Conservation (phyloP, 2,113 vertebrate genomes). For the Caloenas nicobarica region DNA sequence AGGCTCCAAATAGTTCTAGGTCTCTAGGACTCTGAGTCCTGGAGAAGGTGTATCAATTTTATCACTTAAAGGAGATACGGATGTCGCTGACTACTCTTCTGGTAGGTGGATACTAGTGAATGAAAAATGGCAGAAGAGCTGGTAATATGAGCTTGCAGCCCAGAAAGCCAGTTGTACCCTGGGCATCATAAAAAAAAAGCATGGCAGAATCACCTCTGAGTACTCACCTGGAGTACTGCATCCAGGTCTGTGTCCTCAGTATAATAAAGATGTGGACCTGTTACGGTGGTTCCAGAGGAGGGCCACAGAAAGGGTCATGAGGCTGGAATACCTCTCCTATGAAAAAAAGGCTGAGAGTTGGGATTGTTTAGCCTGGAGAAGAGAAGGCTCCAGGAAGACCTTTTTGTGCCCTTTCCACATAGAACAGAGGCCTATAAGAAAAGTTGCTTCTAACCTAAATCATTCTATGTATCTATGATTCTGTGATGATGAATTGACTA, state of each 20-base stretch:
- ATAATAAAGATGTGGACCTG: not conserved
- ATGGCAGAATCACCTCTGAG: not conserved
- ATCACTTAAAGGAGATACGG: not conserved
- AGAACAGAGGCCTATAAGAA: not conserved
- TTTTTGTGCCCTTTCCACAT: not conserved
- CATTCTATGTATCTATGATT: not conserved
- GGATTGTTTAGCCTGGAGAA: not conserved
- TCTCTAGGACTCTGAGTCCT: not conserved
- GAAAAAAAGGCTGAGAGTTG: not conserved
- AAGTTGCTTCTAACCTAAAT: not conserved
- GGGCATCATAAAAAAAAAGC: not conserved
- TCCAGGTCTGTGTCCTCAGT: not conserved
- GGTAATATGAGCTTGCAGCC: rapidly evolving
- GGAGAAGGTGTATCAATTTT: not conserved
- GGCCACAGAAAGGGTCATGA: not conserved
- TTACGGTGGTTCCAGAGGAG: not conserved
- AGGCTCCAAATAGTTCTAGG: not conserved
- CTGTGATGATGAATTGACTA: not conserved
- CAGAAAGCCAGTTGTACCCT: not conserved
- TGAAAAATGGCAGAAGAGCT: not conserved
- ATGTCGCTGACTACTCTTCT: not conserved
- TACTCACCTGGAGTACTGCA: not conserved
- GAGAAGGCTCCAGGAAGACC: not conserved
- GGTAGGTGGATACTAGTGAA: not conserved
- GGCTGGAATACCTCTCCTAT: not conserved